Conservation (phyloP, 2,113 vertebrate genomes). For the Neofelis nebulosa region DNA sequence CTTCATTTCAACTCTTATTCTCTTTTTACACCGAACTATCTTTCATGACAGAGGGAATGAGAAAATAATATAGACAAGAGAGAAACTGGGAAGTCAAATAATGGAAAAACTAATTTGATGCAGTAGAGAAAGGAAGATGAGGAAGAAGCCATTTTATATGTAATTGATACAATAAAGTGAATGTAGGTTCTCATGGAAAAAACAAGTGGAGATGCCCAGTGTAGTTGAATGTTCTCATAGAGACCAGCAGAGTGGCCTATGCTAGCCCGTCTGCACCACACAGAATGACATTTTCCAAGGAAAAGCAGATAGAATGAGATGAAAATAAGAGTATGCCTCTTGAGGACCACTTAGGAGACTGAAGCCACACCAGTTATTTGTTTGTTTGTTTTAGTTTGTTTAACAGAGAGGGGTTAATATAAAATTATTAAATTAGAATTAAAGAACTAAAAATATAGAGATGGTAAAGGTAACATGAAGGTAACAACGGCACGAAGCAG, state of each 20-base stretch:
- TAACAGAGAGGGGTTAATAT: background rate
- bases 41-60: background rate
- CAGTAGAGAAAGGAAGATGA: background rate
- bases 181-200: background rate
- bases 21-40: constrained; percentile 23
- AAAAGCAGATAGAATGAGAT: background rate
- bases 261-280: background rate
- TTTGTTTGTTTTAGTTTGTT: background rate
- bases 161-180: background rate
- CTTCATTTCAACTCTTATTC: background rate
- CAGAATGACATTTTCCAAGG: background rate
- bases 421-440: background rate
- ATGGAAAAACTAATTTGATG: constrained; percentile 23
- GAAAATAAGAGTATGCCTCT: background rate
- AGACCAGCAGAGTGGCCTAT: background rate
- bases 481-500: background rate
- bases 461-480: background rate
- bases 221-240: background rate
- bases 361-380: background rate
- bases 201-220: background rate
- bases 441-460: background rate
- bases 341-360: background rate
- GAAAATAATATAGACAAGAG: constrained; percentile 24
- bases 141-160: background rate
- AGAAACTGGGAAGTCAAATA: constrained; percentile 16